Conservation (phyloP, 2,888 invertebrate species). For the Cordilura impudica region DNA sequence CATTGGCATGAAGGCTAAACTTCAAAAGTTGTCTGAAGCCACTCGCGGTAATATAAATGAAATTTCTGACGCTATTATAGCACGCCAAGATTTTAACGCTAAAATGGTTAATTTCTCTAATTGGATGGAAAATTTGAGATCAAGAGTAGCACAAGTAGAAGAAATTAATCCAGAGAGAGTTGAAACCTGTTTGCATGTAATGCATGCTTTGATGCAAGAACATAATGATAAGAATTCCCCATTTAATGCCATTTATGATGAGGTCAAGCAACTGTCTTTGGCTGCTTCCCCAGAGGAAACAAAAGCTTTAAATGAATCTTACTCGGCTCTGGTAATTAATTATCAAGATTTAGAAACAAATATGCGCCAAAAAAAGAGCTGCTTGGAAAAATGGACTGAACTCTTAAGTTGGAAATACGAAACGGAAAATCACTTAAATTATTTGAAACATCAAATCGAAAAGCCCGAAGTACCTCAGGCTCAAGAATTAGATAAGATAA, state of each 20-base stretch:
- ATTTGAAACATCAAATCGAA: conserved; percentile 88
- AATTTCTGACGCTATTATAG: conserved; percentile 88
- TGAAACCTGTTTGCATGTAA: conserved; percentile 86
- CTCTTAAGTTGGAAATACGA: conserved; percentile 90
- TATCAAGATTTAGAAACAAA: conserved; percentile 88
- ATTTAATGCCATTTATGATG: conserved; percentile 88
- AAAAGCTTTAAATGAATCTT: conserved; percentile 85
- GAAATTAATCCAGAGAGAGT: conserved; percentile 90
- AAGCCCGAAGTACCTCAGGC: conserved; percentile 84
- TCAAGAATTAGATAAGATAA: conserved; percentile 84
- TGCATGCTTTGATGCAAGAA: conserved; percentile 90
- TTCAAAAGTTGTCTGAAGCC: conserved; percentile 86
- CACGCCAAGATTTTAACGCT: conserved; percentile 89
- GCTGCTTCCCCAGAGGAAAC: conserved; percentile 87
- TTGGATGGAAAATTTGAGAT: conserved; percentile 87
- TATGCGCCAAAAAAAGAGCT: conserved; percentile 85
- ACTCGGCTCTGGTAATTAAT: conserved; percentile 85
- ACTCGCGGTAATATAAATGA: conserved; percentile 87
- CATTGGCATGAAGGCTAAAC: conserved; percentile 85
- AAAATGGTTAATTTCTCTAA: conserved; percentile 88
- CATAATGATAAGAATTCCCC: conserved; percentile 89
- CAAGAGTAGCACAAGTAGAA: conserved; percentile 86
- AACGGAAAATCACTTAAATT: conserved; percentile 86
- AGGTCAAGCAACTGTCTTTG: conserved; percentile 87
- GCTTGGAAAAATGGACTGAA: conserved; percentile 90